Conservation (phyloP, 2,113 vertebrate genomes). For the Rafetus swinhoei region DNA sequence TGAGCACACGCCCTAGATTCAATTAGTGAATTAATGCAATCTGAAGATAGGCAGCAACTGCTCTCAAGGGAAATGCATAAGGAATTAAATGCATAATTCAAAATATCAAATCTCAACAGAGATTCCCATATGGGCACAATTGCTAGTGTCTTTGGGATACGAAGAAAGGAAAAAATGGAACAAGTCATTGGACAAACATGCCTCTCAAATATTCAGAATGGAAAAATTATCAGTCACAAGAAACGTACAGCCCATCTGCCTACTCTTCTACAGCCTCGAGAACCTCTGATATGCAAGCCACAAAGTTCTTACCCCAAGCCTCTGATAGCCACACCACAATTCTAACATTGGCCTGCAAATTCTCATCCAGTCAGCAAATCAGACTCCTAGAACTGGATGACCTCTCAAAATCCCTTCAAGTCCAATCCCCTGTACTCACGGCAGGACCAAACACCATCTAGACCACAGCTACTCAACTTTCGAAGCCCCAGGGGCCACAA, state of each 20-base stretch:
- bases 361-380: not conserved
- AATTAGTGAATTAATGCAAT: constrained; percentile 13
- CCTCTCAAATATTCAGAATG: not conserved
- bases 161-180: constrained; percentile 32
- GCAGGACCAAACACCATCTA: too few species aligned
- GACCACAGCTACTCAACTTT: too few species aligned
- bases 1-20: constrained; percentile 1
- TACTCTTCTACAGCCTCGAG: not conserved
- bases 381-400: not conserved
- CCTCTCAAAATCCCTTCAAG: too few species aligned
- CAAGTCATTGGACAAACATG: constrained; percentile 18
- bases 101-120: constrained; percentile 47
- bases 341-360: not conserved
- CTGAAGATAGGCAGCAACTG: constrained; percentile 44
- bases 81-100: constrained; percentile 51
- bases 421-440: too few species aligned
- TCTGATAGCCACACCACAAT: not conserved
- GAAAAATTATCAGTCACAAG: not conserved
- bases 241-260: not conserved
- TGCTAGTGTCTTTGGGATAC: constrained; percentile 42
- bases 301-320: not conserved
- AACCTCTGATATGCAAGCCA: not conserved
- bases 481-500: too few species aligned
- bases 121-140: constrained; percentile 24
- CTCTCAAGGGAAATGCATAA: constrained; percentile 20